Conservation (phyloP, 2,113 vertebrate species). For the Etheostoma cragini region DNA sequence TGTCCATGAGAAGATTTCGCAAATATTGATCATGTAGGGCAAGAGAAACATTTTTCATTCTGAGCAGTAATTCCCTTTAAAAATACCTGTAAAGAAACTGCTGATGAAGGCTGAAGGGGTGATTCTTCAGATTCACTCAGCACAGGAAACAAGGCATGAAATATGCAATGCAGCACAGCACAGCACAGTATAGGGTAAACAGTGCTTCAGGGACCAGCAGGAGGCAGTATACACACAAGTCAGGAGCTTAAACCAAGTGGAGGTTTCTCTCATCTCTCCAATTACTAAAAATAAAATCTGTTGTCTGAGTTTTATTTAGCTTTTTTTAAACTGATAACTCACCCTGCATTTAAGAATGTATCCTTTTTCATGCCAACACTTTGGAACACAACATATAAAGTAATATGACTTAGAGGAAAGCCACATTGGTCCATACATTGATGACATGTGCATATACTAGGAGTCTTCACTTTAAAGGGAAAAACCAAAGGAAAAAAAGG, state of each 20-base stretch:
- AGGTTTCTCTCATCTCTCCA: not conserved
- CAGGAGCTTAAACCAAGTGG: not conserved
- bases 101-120: slow-evolving; percentile 4
- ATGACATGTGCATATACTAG: not conserved
- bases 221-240: slow-evolving; percentile 64
- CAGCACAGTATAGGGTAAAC: slow-evolving; percentile 17
- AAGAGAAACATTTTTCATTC: slow-evolving; percentile 10
- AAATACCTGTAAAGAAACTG: not conserved
- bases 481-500: not conserved
- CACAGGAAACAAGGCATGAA: slow-evolving; percentile 9
- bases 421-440: not conserved
- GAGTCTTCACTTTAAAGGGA: slow-evolving; percentile 6
- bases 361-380: not conserved
- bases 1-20: slow-evolving; percentile 17
- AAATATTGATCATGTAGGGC: slow-evolving; percentile 36
- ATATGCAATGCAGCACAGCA: slow-evolving; percentile 12
- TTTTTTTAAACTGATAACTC: not conserved
- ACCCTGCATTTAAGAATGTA: not conserved
- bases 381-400: not conserved
- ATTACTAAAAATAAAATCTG: not conserved
- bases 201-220: slow-evolving; percentile 57
- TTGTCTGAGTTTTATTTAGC: not conserved
- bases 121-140: slow-evolving; percentile 9
- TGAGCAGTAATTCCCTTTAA: slow-evolving; percentile 6
- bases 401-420: not conserved